Evolutionary conservation across 1,140 invertebrate genomes (phyloP), one percentile per base, ranked within the genome.

Genomic region (Eupeodes corollae): DNA sequence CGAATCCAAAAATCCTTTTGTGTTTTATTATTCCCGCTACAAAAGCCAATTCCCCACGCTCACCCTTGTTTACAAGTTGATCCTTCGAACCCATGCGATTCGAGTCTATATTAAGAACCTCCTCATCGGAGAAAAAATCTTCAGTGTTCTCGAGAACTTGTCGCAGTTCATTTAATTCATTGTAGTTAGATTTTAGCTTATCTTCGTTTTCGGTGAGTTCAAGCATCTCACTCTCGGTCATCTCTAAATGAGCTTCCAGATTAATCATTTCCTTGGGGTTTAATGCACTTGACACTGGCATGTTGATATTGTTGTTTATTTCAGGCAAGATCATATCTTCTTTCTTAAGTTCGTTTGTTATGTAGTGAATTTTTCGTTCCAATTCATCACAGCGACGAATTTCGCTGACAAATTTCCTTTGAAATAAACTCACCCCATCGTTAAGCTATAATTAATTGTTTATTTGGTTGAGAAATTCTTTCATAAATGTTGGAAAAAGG

Each of bases 241-340:
- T 92, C 64, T 95, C 91, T 61, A 95, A 79, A 54, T 88, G 86
- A 1, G 89, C 88, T 82, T 93, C 64, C 15, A 70, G 62, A 47
- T 68, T 56, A 52, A 98, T 95, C 87, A 98, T 98, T 72, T 99
- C 96, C 40, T 93, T 76, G 1, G 95, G 94, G 58, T 94, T 91
- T 0, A 96, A 95, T 12, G 96, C 94, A 66, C 93, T 90, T 26
- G 94, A 94, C 64, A 91, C n/a, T 0, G 94, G 94, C 64, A 91
- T 95, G 63, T 98, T 77, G 52, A 94, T 91, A 5, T 26, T 8
- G 3, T 75, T 76, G 8, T 26, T 26, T 44, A 88, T 80, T 47
- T 88, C 83, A 1, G 85, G 76, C 49, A 97, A 83, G 13, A 66
- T 68, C 0, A 87, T 79, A 1, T 77, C 79, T 68, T 98, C 95